Base-by-base conservation (phyloP, 2,888 invertebrate genomes). In the Polymixis flavicincta region DNA sequence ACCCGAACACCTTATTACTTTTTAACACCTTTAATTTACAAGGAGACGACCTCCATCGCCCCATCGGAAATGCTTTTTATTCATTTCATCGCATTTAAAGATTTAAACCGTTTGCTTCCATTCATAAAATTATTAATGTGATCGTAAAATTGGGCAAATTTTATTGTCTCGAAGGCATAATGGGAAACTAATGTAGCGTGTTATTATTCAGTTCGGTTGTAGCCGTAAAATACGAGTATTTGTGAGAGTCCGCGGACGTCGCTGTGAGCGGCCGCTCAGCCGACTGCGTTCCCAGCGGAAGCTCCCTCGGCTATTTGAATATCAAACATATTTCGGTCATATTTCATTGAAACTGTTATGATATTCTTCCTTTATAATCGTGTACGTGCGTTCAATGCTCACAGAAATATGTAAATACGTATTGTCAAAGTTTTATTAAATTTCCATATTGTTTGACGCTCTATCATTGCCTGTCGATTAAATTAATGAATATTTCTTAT, bases 171-270 rank as follows among this genome's bases (percentile, higher is more conserved):
- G 96, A 93, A 95, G 95, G 93, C 94, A 96, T 96, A 96, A 96
- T 96, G 96, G 96, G 95, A 96, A 96, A 95, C 96, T 96, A 96
- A 96, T 96, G 96, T 96, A 95, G 94, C 96, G 96, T 96, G 96
- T 95, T 96, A 96, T 96, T 96, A 96, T 96, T 96, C 96, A 96
- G 95, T 94, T 95, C 93, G 94, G 93, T 91, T 93, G 94, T 93
- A 95, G 96, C 95, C 93, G 96, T 96, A 96, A 96, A 96, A 95
- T 95, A 94, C 94, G 95, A 93, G 92, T 93, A 90, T 94, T 93
- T 93, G 94, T 92, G 92, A 90, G 92, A 90, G 92, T 90, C 91
- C 89, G 88, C 87, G 86, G 89, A 90, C 88, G 90, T 82, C 89
- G 88, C 88, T 83, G 68, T 84, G 85, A 82, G 50, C 87, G 85